These are phyloP conservation scores for Virgularia gustaviana DNA, from an alignment of 92 coral and sea anemone species.

Conservation along the genomic window DNA sequence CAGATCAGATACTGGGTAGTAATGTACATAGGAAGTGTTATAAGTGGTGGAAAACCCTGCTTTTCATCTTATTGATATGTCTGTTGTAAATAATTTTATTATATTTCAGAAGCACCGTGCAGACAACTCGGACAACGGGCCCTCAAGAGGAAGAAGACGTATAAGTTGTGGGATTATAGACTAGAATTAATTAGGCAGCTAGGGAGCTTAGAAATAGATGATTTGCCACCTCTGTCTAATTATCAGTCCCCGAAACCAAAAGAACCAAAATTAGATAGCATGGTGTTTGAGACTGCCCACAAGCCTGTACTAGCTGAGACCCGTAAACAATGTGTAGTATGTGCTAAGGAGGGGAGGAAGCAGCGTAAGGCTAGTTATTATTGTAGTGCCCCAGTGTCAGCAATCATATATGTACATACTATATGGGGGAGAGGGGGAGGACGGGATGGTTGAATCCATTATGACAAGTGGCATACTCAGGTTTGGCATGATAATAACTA, in stretches of 20 bases:
- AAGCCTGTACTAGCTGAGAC: conserved; percentile 22
- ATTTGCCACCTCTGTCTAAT: conserved; percentile 21
- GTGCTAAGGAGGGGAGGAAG: conserved; percentile 12
- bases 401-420: too few relatives aligned
- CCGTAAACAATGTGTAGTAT: conserved; percentile 41
- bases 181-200: conserved; percentile 49
- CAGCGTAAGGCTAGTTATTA: conserved; percentile 30
- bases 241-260: neutral
- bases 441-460: too few relatives aligned
- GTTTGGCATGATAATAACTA: too few relatives aligned
- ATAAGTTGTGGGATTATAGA: conserved; percentile 35
- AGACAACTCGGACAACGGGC: conserved; percentile 29
- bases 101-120: conserved; percentile 37
- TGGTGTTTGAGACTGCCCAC: conserved; percentile 21
- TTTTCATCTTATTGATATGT: conserved; percentile 57
- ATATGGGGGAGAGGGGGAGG: too few relatives aligned
- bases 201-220: conserved; percentile 37
- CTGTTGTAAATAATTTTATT: conserved; percentile 32
- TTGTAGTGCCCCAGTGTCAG: conserved; percentile 43
- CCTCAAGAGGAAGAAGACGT: conserved; percentile 27
- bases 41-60: conserved; percentile 64
- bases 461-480: too few relatives aligned
- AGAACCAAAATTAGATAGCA: too few relatives aligned
- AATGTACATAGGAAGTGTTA: conserved; percentile 36
- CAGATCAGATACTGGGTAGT: conserved; percentile 46